These are phyloP conservation scores for Brachynemurus nebulosus DNA, from an alignment of 2,888 invertebrate genomes.

Conservation along the genomic window DNA sequence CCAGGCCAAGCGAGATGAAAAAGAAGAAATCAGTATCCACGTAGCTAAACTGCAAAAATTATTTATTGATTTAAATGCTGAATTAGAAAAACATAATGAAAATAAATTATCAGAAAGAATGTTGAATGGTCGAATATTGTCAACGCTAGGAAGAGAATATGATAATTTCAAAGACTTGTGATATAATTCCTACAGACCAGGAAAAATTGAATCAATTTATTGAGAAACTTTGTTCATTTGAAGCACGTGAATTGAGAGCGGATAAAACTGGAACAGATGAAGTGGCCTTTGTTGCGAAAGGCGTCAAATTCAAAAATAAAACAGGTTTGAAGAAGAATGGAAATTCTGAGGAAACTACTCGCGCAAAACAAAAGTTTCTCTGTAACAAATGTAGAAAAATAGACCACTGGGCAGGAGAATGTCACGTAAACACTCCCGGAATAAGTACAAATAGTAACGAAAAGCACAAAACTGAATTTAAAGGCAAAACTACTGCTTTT, in stretches of 20 bases:
- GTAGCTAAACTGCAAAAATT: slow-evolving; percentile 11
- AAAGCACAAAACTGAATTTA: too few species aligned
- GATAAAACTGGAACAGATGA: neutral
- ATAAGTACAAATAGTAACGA: too few species aligned
- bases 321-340: too few species aligned
- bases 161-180: slow-evolving; percentile 10
- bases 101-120: slow-evolving; percentile 9
- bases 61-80: slow-evolving; percentile 10
- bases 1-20: slow-evolving; percentile 7
- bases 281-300: slow-evolving; percentile 1
- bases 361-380: too few species aligned
- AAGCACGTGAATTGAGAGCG: slow-evolving; percentile 3
- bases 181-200: slow-evolving; percentile 8
- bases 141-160: slow-evolving; percentile 9
- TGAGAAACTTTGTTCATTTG: slow-evolving; percentile 11
- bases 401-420: too few species aligned
- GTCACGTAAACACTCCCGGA: too few species aligned
- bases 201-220: slow-evolving; percentile 10
- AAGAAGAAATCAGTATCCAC: too few species aligned
- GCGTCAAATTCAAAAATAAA: too few species aligned
- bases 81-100: slow-evolving; percentile 8
- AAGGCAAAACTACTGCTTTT: too few species aligned
- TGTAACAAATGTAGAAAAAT: too few species aligned
- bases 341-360: too few species aligned
- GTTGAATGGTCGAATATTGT: slow-evolving; percentile 9